Conservation (phyloP, 2,888 invertebrate genomes). For the Megaustenia siamemsis region DNA sequence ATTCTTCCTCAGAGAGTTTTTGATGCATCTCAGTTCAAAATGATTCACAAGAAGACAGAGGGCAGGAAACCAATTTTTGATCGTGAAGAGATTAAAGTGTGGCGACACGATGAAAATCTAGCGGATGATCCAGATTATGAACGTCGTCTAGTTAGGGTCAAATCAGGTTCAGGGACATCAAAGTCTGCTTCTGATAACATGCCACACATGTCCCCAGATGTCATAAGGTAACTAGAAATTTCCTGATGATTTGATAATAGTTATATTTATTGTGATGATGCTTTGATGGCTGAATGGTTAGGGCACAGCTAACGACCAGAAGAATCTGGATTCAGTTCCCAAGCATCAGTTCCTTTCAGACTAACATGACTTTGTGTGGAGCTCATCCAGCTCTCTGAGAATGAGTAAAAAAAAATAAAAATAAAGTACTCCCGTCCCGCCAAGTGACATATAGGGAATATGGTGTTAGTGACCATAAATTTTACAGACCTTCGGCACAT, state of each 20-base stretch:
- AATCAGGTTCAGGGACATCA: constrained; percentile 23
- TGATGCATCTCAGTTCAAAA: constrained; percentile 66
- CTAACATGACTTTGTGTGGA: too few species aligned
- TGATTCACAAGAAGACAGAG: constrained; percentile 69
- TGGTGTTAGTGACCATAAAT: too few species aligned
- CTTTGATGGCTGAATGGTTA: too few species aligned
- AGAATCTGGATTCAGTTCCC: too few species aligned
- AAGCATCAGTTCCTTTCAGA: too few species aligned
- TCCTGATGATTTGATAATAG: not conserved
- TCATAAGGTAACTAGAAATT: constrained; percentile 30
- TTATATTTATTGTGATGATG: too few species aligned
- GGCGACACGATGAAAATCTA: constrained; percentile 68
- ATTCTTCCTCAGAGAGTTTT: constrained; percentile 58
- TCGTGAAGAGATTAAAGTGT: constrained; percentile 70
- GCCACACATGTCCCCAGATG: constrained; percentile 47
- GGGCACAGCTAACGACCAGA: too few species aligned
- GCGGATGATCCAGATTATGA: constrained; percentile 65
- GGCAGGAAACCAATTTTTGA: constrained; percentile 71
- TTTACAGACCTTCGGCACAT: too few species aligned
- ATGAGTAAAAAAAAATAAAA: too few species aligned
- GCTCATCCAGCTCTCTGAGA: too few species aligned
- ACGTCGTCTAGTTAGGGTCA: constrained; percentile 47
- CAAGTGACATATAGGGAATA: too few species aligned
- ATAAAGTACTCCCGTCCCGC: too few species aligned
- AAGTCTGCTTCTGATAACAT: constrained; percentile 29